Percentiles rank a stretch among this genome's conserved stretches.
phyloP scores from a whole-genome alignment of 2,797 vertebrate species.

The Denticeps clupeoides region DNA sequence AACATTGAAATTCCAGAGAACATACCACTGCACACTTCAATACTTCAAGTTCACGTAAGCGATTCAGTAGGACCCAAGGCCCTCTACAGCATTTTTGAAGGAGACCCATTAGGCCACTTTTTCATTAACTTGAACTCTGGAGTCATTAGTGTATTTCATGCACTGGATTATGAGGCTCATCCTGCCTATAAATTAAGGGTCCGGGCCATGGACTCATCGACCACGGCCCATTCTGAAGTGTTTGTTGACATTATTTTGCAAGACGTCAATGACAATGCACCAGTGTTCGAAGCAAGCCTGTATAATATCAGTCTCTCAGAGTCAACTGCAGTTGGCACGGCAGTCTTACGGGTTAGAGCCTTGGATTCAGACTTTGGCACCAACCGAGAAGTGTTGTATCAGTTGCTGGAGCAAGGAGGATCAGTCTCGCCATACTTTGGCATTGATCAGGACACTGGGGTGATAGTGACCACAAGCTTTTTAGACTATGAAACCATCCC shows the following conservation, averaged over 20 bases:
- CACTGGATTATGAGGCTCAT: conserved; percentile 71
- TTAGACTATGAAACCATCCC: conserved; percentile 62
- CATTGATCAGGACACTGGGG: conserved; percentile 59
- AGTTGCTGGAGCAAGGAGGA: conserved; percentile 53
- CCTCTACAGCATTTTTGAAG: conserved; percentile 67
- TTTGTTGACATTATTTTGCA: conserved; percentile 73
- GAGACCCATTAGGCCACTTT: conserved; percentile 72
- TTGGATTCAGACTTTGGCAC: conserved; percentile 62
- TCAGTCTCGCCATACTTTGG: conserved; percentile 55
- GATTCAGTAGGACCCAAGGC: conserved; percentile 68
- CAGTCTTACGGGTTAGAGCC: conserved; percentile 56
- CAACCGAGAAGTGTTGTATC: conserved; percentile 63
- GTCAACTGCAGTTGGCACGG: conserved; percentile 59
- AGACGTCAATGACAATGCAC: conserved; percentile 72
- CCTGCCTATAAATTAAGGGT: conserved; percentile 71
- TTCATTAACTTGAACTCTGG: conserved; percentile 71
- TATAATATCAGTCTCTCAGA: conserved; percentile 62
- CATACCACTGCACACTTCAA: conserved; percentile 59
- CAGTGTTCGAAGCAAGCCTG: conserved; percentile 49
- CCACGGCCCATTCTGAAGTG: conserved; percentile 62
- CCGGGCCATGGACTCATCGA: conserved; percentile 68
- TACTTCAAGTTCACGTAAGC: conserved; percentile 65
- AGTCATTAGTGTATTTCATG: conserved; percentile 56
- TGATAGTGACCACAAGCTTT: conserved; percentile 51
- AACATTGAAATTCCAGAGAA: conserved; percentile 69